These are phyloP conservation scores for Meliscaeva auricollis DNA, from an alignment of 2,888 invertebrate species.

Conservation along the genomic window DNA sequence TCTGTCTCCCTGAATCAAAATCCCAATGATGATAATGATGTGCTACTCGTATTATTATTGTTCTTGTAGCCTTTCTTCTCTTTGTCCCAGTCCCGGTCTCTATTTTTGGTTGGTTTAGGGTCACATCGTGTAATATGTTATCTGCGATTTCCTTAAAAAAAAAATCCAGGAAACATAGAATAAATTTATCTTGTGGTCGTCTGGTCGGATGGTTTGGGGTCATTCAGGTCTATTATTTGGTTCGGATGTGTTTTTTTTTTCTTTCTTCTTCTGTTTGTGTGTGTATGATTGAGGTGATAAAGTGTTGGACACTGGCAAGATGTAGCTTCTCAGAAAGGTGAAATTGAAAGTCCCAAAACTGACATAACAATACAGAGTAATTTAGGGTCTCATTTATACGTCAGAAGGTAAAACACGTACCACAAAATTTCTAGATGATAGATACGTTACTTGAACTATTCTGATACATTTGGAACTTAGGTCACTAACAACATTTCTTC, in stretches of 20 bases:
- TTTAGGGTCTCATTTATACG: too few species aligned
- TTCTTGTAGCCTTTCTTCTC: conserved; percentile 16
- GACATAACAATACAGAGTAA: not conserved
- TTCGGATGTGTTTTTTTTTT: too few species aligned
- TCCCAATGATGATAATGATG: conserved; percentile 66
- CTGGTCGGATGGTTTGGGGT: conserved; percentile 27
- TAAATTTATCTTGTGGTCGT: conserved; percentile 47
- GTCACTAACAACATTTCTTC: too few species aligned
- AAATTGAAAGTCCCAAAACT: not conserved
- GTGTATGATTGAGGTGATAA: conserved; percentile 49
- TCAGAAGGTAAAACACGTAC: too few species aligned
- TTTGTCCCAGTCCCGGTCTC: too few species aligned
- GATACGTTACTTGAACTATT: too few species aligned
- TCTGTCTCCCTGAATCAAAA: conserved; percentile 64
- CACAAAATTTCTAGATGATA: too few species aligned
- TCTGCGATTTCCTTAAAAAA: conserved; percentile 40
- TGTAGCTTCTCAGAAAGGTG: conserved; percentile 51
- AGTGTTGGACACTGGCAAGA: conserved; percentile 32
- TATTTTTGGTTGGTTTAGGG: conserved; percentile 20
- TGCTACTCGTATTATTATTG: conserved; percentile 70
- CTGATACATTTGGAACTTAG: too few species aligned
- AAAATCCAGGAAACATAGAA: conserved; percentile 50
- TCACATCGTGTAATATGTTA: conserved; percentile 49
- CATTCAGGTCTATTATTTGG: conserved; percentile 42
- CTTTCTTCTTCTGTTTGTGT: conserved; percentile 38